A percentile compares a stretch with the other conserved stretches of the same genome.
These are phyloP conservation scores for Theonella swinhoei DNA, from an alignment of 37 sponge, comb jelly and placozoan species.

Conservation along the genomic window DNA sequence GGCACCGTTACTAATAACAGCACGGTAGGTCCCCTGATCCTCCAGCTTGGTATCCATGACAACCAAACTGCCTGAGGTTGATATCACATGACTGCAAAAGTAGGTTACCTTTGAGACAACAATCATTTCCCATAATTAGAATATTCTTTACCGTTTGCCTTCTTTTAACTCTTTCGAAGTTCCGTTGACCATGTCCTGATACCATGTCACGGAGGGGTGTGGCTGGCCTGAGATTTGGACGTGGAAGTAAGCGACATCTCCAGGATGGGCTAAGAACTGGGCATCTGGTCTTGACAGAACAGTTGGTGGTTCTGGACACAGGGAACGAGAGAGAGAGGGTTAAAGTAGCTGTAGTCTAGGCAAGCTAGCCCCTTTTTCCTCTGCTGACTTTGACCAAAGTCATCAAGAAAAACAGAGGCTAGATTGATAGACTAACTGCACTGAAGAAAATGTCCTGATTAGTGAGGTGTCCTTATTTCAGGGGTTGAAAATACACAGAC, in stretches of 20 bases:
- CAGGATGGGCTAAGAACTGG: neutral
- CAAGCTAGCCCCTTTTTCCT: too few relatives aligned
- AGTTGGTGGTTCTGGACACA: slow-evolving; percentile 2
- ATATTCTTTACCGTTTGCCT: neutral
- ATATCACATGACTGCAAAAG: slow-evolving; percentile 19
- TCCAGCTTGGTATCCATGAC: slow-evolving; percentile 14
- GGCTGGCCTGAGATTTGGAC: neutral
- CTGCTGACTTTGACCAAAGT: too few relatives aligned
- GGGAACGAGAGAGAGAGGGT: too few relatives aligned
- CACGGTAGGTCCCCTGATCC: slow-evolving; percentile 34
- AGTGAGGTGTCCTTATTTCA: too few relatives aligned
- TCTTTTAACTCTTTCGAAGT: too few relatives aligned
- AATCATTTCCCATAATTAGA: neutral
- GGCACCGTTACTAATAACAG: slow-evolving; percentile 34
- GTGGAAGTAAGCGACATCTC: neutral
- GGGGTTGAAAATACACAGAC: too few relatives aligned
- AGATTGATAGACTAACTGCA: too few relatives aligned
- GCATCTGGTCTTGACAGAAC: neutral
- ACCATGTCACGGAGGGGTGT: neutral
- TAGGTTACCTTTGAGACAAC: neutral
- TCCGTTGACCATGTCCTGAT: neutral
- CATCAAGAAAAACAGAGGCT: too few relatives aligned
- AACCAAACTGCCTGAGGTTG: slow-evolving; percentile 16
- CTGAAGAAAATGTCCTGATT: too few relatives aligned
- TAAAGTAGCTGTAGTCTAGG: too few relatives aligned